Evolutionary conservation across 1,140 invertebrate genomes (phyloP).

Genomic region (Leptinotarsa defecta): DNA sequence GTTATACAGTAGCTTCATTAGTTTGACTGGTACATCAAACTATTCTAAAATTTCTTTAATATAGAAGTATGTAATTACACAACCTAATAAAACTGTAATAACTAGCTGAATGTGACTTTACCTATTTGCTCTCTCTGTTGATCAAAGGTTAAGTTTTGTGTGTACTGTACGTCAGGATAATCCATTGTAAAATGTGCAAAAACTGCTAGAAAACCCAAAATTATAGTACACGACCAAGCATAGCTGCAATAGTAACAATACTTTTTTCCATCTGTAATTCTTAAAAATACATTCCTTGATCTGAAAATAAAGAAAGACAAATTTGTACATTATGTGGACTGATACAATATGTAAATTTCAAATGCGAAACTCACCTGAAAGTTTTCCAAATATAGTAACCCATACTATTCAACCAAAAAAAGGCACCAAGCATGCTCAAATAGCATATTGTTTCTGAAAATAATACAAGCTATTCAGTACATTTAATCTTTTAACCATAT

Average conservation of each 20-base stretch:
- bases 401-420: conserved; percentile 83
- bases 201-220: conserved; percentile 72
- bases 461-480: conserved; percentile 4
- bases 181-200: conserved; percentile 83
- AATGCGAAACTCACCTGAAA: conserved; percentile 63
- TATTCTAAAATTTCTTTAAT: too few species aligned
- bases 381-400: conserved; percentile 87
- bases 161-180: conserved; percentile 58
- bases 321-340: too few species aligned
- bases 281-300: conserved; percentile 79
- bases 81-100: too few species aligned
- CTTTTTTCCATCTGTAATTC: conserved; percentile 80
- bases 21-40: too few species aligned
- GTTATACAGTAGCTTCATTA: too few species aligned
- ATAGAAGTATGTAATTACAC: too few species aligned
- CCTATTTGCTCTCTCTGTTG: conserved; percentile 68
- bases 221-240: conserved; percentile 73
- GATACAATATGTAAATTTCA: too few species aligned
- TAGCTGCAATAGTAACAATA: conserved; percentile 84
- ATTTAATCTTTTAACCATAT: too few species aligned
- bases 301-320: conserved; percentile 53
- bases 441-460: conserved; percentile 75
- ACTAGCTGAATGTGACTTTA: conserved; percentile 44
- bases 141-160: conserved; percentile 34
- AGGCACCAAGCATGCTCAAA: conserved; percentile 73